Percentiles rank a stretch among this genome's conserved stretches.
Conservation (phyloP, 1,140 invertebrate genomes). For the Homarus americanus region DNA sequence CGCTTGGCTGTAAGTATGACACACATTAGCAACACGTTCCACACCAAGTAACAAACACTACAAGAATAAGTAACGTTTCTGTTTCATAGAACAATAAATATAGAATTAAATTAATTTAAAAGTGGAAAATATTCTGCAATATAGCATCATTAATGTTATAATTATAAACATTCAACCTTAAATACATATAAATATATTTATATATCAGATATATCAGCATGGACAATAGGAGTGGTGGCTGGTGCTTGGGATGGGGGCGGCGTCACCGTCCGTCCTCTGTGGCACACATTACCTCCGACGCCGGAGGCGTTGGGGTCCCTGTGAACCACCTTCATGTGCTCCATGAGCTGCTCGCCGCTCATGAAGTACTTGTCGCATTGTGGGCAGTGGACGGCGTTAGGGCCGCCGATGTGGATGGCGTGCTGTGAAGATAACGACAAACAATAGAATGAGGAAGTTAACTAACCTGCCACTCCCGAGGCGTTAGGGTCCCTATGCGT, state of each 20-base stretch:
- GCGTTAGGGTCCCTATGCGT: constrained; percentile 95
- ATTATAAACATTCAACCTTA: no score
- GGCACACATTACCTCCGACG: constrained; percentile 84
- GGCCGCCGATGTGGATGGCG: constrained; percentile 91
- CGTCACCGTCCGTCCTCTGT: neutral
- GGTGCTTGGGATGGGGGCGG: neutral
- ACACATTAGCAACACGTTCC: neutral
- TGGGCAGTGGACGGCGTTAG: constrained; percentile 88
- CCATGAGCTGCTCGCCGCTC: constrained; percentile 92
- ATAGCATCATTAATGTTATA: no score
- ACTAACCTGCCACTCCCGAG: constrained; percentile 93
- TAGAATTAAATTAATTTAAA: neutral
- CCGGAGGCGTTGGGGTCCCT: constrained; percentile 93
- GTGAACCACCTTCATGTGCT: constrained; percentile 96
- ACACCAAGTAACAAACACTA: neutral
- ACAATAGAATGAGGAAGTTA: neutral
- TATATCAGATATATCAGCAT: neutral
- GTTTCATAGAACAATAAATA: neutral
- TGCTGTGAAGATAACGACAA: constrained; percentile 88
- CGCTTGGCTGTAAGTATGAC: constrained; percentile 86
- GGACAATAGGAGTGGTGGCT: neutral
- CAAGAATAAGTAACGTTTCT: neutral
- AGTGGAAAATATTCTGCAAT: neutral
- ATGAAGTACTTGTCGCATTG: constrained; percentile 92
- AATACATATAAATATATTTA: neutral